Base-by-base conservation (phyloP, 2,888 invertebrate species). In the Macaria liturata region DNA sequence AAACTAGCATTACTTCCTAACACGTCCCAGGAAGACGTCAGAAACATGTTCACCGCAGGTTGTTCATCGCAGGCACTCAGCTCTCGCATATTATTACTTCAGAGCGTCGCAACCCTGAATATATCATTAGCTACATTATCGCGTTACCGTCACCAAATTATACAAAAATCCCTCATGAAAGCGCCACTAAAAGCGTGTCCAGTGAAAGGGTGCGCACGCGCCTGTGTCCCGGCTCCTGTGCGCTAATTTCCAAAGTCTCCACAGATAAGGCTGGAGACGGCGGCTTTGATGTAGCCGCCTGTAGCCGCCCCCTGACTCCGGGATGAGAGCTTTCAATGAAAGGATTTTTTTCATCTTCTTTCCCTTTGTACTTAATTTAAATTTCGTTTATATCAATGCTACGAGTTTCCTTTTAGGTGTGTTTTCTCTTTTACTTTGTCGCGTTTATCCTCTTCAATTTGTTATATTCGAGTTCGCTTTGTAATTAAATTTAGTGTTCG, bases 301-400 rank as follows among this genome's bases (percentile, higher is more conserved):
- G 91, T 91, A 82, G 87, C 85, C 85, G 81, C 88, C 88, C 88
- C 85, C 87, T 86, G 84, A 88, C 89, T 86, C 81, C 83, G 83
- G 83, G 84, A 89, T 87, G 90, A 90, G 89, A 88, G 90, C 89
- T 88, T 87, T 90, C 91, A 88, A 88, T 91, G 91, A 91, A 91
- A 91, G 91, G 91, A 91, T 91, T 91, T 91, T 89, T 91, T 90
- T 88, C 86, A 88, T 89, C 89, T 89, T 86, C 88, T 86, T 88
- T 91, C 86, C 86, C 90, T 91, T 91, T 91, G 91, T 91, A 91
- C 89, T 91, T 91, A 91, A 91, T 91, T 91, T 91, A 91, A 91
- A 91, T 91, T 91, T 91, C 91, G 91, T 91, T 91, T 91, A 91
- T 91, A 91, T 91, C 91, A 91, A 90, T 91, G 91, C 90, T 89